Evolutionary conservation across 1,140 invertebrate species (phyloP).

Genomic region (Episyrphus balteatus): DNA sequence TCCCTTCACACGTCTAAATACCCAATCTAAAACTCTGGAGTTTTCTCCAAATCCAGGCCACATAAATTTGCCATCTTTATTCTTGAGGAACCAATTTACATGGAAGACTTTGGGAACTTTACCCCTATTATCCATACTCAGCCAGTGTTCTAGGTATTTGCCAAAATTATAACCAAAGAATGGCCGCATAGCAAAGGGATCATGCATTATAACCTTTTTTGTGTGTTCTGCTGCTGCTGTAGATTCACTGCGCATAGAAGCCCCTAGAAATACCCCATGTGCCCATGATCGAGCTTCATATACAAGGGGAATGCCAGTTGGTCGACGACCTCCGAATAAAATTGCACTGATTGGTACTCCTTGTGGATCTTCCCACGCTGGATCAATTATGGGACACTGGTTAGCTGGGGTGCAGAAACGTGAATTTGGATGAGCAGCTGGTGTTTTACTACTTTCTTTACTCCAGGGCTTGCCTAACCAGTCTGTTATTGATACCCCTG

Average conservation of each 20-base stretch:
- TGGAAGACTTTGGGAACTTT: constrained; percentile 76
- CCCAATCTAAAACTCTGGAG: constrained; percentile 79
- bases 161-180: constrained; percentile 97
- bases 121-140: constrained; percentile 55
- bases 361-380: constrained; percentile 59
- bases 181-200: constrained; percentile 92
- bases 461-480: constrained; percentile 65
- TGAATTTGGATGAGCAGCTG: constrained; percentile 79
- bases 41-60: constrained; percentile 95
- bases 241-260: constrained; percentile 80
- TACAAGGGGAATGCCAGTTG: constrained; percentile 76
- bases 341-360: constrained; percentile 87
- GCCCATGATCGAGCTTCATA: constrained; percentile 81
- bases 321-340: constrained; percentile 83
- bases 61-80: constrained; percentile 60
- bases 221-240: constrained; percentile 90
- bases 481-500: constrained; percentile 51
- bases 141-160: constrained; percentile 81
- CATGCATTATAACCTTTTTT: constrained; percentile 81
- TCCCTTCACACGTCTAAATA: constrained; percentile 61
- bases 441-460: constrained; percentile 41
- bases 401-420: constrained; percentile 78
- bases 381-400: constrained; percentile 85
- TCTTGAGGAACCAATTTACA: constrained; percentile 88
- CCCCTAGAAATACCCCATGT: constrained; percentile 86